phyloP scores from a whole-genome alignment of 2,888 invertebrate species.

The Capitulum mitella region DNA sequence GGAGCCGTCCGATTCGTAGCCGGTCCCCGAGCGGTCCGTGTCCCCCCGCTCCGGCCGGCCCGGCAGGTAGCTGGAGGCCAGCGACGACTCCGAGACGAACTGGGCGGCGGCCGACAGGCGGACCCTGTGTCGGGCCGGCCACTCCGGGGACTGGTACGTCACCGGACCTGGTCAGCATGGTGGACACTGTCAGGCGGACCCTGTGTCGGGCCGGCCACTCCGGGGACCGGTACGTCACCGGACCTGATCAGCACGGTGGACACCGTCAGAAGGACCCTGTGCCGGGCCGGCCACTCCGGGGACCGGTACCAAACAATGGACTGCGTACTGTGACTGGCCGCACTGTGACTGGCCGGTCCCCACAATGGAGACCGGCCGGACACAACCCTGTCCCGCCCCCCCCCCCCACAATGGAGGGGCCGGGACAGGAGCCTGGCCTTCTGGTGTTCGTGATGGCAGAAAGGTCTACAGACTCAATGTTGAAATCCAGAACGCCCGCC shows the following conservation, averaged over 20 bases:
- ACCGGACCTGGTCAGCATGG: slow-evolving; percentile 4
- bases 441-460: no score
- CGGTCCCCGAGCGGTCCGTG: not conserved
- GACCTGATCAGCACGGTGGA: not conserved
- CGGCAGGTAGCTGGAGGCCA: slow-evolving; percentile 18
- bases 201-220: not conserved
- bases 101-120: not conserved
- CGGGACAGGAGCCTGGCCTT: no score
- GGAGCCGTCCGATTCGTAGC: slow-evolving; percentile 29
- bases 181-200: not conserved
- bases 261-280: not conserved
- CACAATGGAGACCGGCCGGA: no score
- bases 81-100: slow-evolving; percentile 14
- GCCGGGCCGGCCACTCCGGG: not conserved
- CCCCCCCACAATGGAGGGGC: no score
- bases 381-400: no score
- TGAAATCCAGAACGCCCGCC: no score
- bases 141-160: not conserved
- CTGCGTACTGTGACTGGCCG: no score
- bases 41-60: not conserved
- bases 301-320: no score
- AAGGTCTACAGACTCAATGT: no score
- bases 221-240: not conserved
- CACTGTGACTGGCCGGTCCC: no score
- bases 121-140: no score